Evolutionary conservation across 2,888 invertebrate genomes (phyloP).

Genomic region (Biston betularia): DNA sequence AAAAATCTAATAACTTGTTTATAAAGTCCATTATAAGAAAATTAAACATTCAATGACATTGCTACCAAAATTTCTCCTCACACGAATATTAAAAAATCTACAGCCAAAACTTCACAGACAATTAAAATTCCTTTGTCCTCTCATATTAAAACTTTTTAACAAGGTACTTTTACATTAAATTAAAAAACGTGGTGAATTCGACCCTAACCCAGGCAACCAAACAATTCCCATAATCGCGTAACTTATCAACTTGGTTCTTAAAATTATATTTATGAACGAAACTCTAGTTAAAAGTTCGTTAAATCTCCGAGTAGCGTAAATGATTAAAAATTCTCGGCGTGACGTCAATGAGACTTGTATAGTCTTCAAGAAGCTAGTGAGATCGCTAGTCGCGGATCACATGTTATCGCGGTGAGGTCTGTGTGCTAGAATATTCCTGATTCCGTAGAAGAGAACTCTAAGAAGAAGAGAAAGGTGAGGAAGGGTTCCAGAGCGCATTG

Average conservation of each 20-base stretch:
- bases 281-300: constrained; percentile 28
- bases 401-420: too few relatives aligned
- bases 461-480: too few relatives aligned
- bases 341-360: background rate
- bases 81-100: background rate
- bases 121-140: constrained; percentile 5
- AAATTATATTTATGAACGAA: constrained; percentile 21
- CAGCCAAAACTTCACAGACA: background rate
- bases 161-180: constrained; percentile 2
- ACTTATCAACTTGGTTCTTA: constrained; percentile 24
- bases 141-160: constrained; percentile 7
- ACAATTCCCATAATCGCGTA: constrained; percentile 23
- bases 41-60: too few relatives aligned
- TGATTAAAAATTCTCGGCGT: constrained; percentile 19
- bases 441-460: too few relatives aligned
- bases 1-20: too few relatives aligned
- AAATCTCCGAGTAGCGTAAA: constrained; percentile 19
- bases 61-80: background rate
- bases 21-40: too few relatives aligned
- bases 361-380: too few relatives aligned
- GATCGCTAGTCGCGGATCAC: too few relatives aligned
- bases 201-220: constrained; percentile 9
- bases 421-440: too few relatives aligned
- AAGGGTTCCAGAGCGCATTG: too few relatives aligned
- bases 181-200: constrained; percentile 11